Percentiles rank a stretch among this genome's conserved stretches.
Evolutionary conservation across 2,888 invertebrate species (phyloP).

Genomic region (Drosophila demipolita): DNA sequence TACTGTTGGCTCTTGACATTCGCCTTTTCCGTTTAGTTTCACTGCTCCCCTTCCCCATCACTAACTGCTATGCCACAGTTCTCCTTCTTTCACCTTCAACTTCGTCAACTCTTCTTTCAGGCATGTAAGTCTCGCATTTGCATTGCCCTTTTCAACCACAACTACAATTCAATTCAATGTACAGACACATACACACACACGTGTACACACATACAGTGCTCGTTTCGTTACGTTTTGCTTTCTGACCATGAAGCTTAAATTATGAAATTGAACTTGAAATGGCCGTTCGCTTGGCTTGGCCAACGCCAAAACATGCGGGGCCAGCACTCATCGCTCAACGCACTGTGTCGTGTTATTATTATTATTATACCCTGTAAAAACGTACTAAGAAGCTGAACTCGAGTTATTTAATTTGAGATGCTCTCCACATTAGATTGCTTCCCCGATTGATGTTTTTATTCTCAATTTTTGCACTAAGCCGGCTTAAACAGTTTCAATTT

Average conservation of each 20-base stretch:
- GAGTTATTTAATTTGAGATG: not conserved
- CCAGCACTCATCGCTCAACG: constrained; percentile 6
- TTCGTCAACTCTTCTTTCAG: constrained; percentile 10
- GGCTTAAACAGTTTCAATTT: not conserved
- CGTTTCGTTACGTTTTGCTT: constrained; percentile 48
- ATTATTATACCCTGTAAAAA: constrained; percentile 14
- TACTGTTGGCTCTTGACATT: constrained; percentile 69
- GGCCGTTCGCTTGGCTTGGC: constrained; percentile 32
- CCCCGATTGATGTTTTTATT: not conserved
- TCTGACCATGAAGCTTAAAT: constrained; percentile 74
- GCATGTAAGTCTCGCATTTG: constrained; percentile 29
- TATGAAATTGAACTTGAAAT: constrained; percentile 77
- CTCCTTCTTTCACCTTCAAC: constrained; percentile 1
- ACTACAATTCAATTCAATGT: constrained; percentile 38
- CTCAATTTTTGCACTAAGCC: not conserved
- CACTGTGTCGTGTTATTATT: constrained; percentile 5
- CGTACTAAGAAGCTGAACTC: not conserved
- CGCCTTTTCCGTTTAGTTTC: constrained; percentile 55
- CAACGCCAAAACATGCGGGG: constrained; percentile 10
- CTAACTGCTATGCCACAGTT: not conserved
- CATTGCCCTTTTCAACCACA: constrained; percentile 19
- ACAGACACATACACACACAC: constrained; percentile 10
- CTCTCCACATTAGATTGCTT: not conserved
- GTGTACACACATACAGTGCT: constrained; percentile 9
- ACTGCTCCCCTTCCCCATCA: constrained; percentile 2